Evolutionary conservation across 2,888 invertebrate genomes (phyloP).

Genomic region (Drosophila testacea): DNA sequence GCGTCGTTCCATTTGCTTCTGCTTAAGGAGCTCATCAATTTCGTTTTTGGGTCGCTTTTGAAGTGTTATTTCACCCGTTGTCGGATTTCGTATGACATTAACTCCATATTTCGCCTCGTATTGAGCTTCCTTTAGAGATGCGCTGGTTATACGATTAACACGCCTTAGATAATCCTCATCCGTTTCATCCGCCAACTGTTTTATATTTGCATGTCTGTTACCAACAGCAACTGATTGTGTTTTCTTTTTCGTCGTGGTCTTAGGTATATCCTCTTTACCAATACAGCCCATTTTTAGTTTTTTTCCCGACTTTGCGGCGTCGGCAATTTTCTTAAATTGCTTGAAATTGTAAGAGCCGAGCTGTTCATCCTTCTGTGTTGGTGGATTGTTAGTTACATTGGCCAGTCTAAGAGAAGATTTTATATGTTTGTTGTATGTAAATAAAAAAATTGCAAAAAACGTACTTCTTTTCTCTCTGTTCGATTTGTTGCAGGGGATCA

Average conservation of each 20-base stretch:
- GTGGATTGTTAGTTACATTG: slow-evolving; percentile 91
- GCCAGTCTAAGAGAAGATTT: slow-evolving; percentile 86
- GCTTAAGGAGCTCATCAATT: slow-evolving; percentile 86
- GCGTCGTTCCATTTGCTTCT: slow-evolving; percentile 70
- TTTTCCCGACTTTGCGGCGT: slow-evolving; percentile 84
- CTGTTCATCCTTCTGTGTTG: slow-evolving; percentile 89
- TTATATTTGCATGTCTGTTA: slow-evolving; percentile 86
- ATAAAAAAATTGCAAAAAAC: slow-evolving; percentile 12
- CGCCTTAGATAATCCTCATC: slow-evolving; percentile 88
- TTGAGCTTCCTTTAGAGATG: slow-evolving; percentile 87
- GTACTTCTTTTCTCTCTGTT: slow-evolving; percentile 86
- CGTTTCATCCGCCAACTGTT: slow-evolving; percentile 88
- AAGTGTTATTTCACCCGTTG: slow-evolving; percentile 85
- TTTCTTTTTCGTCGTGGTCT: slow-evolving; percentile 45
- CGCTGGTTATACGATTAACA: slow-evolving; percentile 88
- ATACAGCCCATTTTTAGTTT: slow-evolving; percentile 75
- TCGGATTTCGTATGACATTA: slow-evolving; percentile 86
- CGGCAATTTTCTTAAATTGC: slow-evolving; percentile 88
- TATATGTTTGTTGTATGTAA: background rate
- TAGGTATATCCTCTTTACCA: slow-evolving; percentile 82
- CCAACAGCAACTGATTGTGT: slow-evolving; percentile 58
- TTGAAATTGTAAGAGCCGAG: slow-evolving; percentile 90
- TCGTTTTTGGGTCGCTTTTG: slow-evolving; percentile 87
- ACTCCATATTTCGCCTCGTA: slow-evolving; percentile 88
- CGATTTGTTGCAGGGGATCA: slow-evolving; percentile 91